phyloP scores from a whole-genome alignment of 2,888 invertebrate species.

The Hirtodrosophila cameraria region DNA sequence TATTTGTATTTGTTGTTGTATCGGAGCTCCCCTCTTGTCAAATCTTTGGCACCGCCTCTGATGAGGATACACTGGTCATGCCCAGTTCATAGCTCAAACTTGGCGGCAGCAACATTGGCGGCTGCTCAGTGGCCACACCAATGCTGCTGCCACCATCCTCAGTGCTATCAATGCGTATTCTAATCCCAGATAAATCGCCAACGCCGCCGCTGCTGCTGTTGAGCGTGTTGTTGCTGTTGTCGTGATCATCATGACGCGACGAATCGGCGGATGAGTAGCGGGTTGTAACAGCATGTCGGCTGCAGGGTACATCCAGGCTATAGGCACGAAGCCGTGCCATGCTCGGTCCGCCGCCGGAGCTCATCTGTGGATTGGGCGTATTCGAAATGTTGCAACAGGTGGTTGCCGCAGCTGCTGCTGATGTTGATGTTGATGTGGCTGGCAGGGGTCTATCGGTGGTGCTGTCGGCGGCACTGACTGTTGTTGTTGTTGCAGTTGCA shows the following conservation, averaged over 20 bases:
- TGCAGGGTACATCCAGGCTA: constrained; percentile 83
- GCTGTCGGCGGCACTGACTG: not conserved
- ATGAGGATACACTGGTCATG: constrained; percentile 77
- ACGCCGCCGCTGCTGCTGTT: constrained; percentile 81
- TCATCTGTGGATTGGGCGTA: constrained; percentile 59
- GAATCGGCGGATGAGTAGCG: constrained; percentile 83
- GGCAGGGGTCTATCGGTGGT: not conserved
- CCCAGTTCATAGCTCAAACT: constrained; percentile 80
- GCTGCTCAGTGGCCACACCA: constrained; percentile 59
- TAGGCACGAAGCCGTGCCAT: constrained; percentile 80
- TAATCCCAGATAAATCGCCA: constrained; percentile 69
- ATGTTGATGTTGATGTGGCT: not conserved
- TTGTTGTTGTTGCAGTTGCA: not conserved
- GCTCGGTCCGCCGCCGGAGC: not conserved
- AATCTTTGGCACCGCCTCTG: constrained; percentile 82
- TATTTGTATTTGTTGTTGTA: constrained; percentile 64
- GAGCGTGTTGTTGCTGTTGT: constrained; percentile 83
- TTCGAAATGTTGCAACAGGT: constrained; percentile 83
- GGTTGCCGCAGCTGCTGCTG: no score
- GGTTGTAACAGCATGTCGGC: constrained; percentile 64
- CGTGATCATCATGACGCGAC: constrained; percentile 81
- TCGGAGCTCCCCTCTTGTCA: constrained; percentile 84
- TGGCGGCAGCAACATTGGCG: constrained; percentile 56
- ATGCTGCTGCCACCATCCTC: constrained; percentile 63
- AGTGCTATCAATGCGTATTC: constrained; percentile 78